Percentiles rank a stretch among this genome's conserved stretches.
Conservation (phyloP, 37 sponge, comb jelly and placozoan species). For the Bolinopsis microptera region DNA sequence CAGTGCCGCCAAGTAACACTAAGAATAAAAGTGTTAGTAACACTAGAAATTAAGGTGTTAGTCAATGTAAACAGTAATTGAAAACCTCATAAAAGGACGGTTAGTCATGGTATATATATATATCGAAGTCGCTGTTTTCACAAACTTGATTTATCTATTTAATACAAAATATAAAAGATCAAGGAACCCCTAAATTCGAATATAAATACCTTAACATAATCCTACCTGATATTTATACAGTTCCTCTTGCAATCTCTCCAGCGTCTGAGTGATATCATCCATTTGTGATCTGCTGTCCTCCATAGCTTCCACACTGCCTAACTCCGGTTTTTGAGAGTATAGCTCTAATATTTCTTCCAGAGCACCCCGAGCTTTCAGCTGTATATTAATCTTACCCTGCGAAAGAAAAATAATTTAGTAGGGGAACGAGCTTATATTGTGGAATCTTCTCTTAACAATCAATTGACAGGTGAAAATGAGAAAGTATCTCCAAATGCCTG, state of each 20-base stretch:
- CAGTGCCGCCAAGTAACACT: conserved; percentile 53
- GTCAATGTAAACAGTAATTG: too few species aligned
- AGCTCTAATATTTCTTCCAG: conserved; percentile 48
- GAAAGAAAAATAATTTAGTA: not conserved
- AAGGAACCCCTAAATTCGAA: too few species aligned
- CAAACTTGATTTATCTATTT: too few species aligned
- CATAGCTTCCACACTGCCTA: conserved; percentile 23
- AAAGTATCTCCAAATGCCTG: too few species aligned
- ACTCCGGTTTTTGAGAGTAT: conserved; percentile 51
- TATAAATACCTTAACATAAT: not conserved
- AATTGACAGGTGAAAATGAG: too few species aligned
- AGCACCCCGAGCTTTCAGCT: conserved; percentile 39
- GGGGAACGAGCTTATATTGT: too few species aligned
- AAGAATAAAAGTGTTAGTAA: not conserved
- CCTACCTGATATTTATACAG: conserved; percentile 49
- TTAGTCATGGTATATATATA: too few species aligned
- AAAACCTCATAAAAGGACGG: too few species aligned
- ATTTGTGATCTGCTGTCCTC: conserved; percentile 58
- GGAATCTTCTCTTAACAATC: too few species aligned
- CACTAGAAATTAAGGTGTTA: too few species aligned
- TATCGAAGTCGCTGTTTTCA: too few species aligned
- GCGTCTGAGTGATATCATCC: not conserved
- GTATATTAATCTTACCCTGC: not conserved
- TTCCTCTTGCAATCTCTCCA: conserved; percentile 18
- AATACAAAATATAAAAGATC: too few species aligned